phyloP scores from a whole-genome alignment of 2,888 invertebrate species.

The Thereva unica region DNA sequence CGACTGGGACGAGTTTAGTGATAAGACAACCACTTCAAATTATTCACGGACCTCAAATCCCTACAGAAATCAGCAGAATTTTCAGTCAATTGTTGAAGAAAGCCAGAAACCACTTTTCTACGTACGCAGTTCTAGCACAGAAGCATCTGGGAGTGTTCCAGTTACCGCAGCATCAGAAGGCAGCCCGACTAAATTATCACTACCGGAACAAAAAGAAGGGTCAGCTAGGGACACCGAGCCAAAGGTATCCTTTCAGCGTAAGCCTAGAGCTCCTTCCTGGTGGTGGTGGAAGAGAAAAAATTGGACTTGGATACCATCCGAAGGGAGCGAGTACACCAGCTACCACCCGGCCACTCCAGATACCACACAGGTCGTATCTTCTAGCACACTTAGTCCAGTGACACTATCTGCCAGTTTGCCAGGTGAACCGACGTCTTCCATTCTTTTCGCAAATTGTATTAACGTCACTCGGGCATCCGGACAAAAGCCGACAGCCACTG shows the following conservation, averaged over 20 bases:
- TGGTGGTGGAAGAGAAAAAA: conserved; percentile 25
- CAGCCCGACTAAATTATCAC: too few relatives aligned
- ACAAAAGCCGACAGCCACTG: background rate
- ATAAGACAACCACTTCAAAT: too few relatives aligned
- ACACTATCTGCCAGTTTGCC: conserved; percentile 1
- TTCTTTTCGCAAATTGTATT: conserved; percentile 12
- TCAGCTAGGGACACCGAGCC: background rate
- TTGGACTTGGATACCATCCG: conserved; percentile 25
- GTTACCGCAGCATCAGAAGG: too few relatives aligned
- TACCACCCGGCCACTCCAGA: background rate
- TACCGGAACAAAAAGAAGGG: too few relatives aligned
- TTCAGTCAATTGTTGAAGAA: too few relatives aligned
- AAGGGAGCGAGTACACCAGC: background rate
- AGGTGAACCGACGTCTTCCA: conserved; percentile 15
- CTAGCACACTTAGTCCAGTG: background rate
- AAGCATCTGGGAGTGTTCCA: too few relatives aligned
- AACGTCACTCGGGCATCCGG: background rate
- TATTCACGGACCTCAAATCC: too few relatives aligned
- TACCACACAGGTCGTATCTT: too few relatives aligned
- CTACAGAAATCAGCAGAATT: too few relatives aligned
- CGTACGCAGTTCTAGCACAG: too few relatives aligned
- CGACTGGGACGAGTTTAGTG: too few relatives aligned
- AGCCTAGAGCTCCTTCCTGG: conserved; percentile 9
- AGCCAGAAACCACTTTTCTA: too few relatives aligned
- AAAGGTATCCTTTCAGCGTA: background rate